These are phyloP conservation scores for Pseudorhiza aurosa DNA, from an alignment of 30 jellyfish, hydroid and myxozoan genomes.

Conservation along the genomic window DNA sequence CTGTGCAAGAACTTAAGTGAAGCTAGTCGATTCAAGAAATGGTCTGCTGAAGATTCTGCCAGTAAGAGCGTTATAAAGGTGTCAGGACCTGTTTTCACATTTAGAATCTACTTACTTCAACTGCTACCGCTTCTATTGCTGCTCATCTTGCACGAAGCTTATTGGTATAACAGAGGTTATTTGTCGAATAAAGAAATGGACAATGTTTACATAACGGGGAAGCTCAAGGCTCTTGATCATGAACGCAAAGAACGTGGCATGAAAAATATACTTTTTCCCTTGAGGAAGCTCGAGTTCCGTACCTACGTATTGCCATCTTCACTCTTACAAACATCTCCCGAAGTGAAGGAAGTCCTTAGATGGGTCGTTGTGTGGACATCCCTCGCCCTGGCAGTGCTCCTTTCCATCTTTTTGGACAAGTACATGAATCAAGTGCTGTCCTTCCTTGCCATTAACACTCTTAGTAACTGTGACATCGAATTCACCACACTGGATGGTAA, in stretches of 20 bases:
- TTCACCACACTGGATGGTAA: slow-evolving; percentile 14
- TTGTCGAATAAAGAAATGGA: slow-evolving; percentile 79
- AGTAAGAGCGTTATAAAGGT: background rate
- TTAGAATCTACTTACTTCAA: slow-evolving; percentile 42
- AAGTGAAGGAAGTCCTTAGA: slow-evolving; percentile 35
- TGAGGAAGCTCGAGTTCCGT: slow-evolving; percentile 91
- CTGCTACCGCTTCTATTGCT: slow-evolving; percentile 74
- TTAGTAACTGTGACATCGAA: slow-evolving; percentile 25
- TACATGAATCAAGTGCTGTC: slow-evolving; percentile 45
- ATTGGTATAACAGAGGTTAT: slow-evolving; percentile 74
- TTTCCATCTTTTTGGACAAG: slow-evolving; percentile 63
- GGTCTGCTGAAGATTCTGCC: background rate
- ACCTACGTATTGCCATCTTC: slow-evolving; percentile 80
- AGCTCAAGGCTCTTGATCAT: slow-evolving; percentile 72
- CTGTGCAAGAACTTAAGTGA: slow-evolving; percentile 47
- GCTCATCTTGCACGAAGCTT: slow-evolving; percentile 79
- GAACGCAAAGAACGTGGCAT: slow-evolving; percentile 91
- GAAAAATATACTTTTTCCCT: slow-evolving; percentile 73
- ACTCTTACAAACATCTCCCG: slow-evolving; percentile 64
- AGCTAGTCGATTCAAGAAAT: background rate
- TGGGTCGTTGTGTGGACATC: slow-evolving; percentile 76
- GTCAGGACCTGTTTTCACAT: background rate
- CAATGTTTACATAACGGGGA: slow-evolving; percentile 88
- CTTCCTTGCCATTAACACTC: background rate
- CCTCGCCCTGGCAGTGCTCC: slow-evolving; percentile 47